Conservation (phyloP, 2,113 vertebrate genomes). For the Chloropsis hardwickii region DNA sequence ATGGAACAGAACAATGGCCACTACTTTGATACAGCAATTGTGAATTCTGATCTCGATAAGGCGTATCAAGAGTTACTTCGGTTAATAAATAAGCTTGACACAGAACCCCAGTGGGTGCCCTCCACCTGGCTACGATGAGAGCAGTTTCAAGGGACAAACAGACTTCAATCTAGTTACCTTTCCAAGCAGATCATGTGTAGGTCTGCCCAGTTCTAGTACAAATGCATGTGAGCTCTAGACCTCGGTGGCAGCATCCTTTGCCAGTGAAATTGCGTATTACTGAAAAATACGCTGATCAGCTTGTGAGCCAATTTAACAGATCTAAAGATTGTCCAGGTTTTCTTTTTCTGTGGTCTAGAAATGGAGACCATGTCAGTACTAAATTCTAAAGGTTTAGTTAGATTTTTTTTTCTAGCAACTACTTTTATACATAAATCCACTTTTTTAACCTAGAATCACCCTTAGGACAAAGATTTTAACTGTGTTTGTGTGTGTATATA, state of each 20-base stretch:
- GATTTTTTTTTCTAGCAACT: constrained; percentile 19
- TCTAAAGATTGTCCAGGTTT: constrained; percentile 3
- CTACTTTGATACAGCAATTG: constrained; percentile 88
- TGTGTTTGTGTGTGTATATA: constrained; percentile 21
- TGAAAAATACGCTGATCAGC: neutral
- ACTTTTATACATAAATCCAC: constrained; percentile 52
- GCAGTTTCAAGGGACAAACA: neutral
- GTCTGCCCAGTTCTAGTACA: neutral
- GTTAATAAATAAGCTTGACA: constrained; percentile 92
- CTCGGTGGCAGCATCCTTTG: constrained; percentile 10
- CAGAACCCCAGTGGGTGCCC: constrained; percentile 97
- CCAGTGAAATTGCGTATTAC: neutral
- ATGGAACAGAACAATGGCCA: constrained; percentile 94
- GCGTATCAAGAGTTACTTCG: constrained; percentile 87
- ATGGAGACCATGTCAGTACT: constrained; percentile 37
- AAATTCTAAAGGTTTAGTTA: constrained; percentile 55
- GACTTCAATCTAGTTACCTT: constrained; percentile 4
- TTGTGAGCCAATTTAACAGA: neutral
- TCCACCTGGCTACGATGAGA: constrained; percentile 89
- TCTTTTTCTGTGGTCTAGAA: constrained; percentile 47
- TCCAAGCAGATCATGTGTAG: neutral
- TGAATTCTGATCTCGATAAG: constrained; percentile 89
- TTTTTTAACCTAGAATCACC: constrained; percentile 49
- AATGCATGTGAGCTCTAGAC: neutral
- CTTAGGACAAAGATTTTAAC: constrained; percentile 27